Percentiles rank a stretch among this genome's conserved stretches.
phyloP scores from a whole-genome alignment of 2,113 vertebrate genomes.

The Engystomops pustulosus region DNA sequence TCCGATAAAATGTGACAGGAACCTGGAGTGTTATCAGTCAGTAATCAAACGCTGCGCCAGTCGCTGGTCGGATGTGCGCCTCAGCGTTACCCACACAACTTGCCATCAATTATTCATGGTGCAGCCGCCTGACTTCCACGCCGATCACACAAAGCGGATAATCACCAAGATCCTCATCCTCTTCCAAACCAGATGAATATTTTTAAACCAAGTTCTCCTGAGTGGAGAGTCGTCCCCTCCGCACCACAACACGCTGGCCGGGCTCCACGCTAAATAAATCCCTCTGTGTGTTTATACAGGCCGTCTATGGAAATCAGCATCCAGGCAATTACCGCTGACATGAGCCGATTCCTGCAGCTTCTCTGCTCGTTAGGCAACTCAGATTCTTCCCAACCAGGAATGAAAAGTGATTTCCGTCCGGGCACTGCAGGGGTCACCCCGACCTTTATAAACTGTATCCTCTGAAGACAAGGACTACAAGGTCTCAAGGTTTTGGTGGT shows the following conservation, averaged over 20 bases:
- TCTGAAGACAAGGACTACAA: no score
- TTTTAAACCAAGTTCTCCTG: neutral
- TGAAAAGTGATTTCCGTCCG: no score
- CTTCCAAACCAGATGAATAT: neutral
- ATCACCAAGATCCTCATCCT: neutral
- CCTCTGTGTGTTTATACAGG: neutral
- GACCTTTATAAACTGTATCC: no score
- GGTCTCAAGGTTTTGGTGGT: no score
- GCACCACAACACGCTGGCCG: neutral
- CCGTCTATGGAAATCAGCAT: neutral
- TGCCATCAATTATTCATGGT: slow-evolving; percentile 20
- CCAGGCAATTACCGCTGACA: slow-evolving; percentile 7
- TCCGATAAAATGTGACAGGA: neutral
- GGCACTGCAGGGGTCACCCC: no score
- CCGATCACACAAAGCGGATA: neutral
- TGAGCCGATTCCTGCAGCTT: neutral
- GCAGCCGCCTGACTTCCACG: neutral
- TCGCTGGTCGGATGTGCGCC: neutral
- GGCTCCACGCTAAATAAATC: neutral
- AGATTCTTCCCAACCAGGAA: no score
- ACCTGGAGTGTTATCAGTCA: neutral
- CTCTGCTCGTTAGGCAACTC: no score
- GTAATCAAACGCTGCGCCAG: neutral
- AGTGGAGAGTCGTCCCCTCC: neutral
- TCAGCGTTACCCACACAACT: neutral